A percentile compares a stretch with the other conserved stretches of the same genome.
Evolutionary conservation across 1,140 invertebrate species (phyloP).

Genomic region (Atopsyche davidsoni): DNA sequence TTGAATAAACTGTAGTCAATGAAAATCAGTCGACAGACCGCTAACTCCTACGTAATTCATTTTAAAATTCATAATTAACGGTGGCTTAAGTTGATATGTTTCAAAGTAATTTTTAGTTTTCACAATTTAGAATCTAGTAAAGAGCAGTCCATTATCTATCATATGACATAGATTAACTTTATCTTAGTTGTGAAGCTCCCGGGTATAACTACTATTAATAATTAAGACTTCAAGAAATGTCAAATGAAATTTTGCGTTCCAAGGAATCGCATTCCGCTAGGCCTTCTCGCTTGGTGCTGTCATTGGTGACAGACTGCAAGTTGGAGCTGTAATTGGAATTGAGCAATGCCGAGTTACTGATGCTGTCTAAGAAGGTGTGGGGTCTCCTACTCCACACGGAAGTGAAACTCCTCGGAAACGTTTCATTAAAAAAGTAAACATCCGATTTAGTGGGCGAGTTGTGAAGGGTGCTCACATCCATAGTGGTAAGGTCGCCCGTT

Average conservation of each 20-base stretch:
- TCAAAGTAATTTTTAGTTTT: neutral
- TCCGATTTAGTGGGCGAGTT: constrained; percentile 30
- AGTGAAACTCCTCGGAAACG: constrained; percentile 28
- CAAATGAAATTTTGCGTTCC: constrained; percentile 26
- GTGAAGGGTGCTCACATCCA: constrained; percentile 33
- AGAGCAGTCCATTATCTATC: constrained; percentile 6
- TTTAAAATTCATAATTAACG: constrained; percentile 9
- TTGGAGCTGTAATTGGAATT: constrained; percentile 36
- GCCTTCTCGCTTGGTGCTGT: constrained; percentile 26
- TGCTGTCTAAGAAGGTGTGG: constrained; percentile 44
- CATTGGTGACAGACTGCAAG: constrained; percentile 38
- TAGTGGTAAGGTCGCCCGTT: constrained; percentile 35
- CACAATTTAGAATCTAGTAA: neutral
- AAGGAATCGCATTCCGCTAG: constrained; percentile 28
- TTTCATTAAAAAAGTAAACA: constrained; percentile 25
- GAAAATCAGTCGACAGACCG: constrained; percentile 17
- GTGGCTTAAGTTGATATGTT: constrained; percentile 16
- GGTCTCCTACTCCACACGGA: constrained; percentile 41
- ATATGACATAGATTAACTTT: neutral
- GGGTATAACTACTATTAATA: constrained; percentile 1
- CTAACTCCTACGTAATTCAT: neutral
- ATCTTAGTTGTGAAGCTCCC: too few relatives aligned
- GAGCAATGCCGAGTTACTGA: constrained; percentile 34
- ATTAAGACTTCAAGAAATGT: constrained; percentile 7
- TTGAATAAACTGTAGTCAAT: constrained; percentile 15